Evolutionary conservation across 2,113 vertebrate genomes (phyloP).

Genomic region (Acrocephalus arundinaceus): DNA sequence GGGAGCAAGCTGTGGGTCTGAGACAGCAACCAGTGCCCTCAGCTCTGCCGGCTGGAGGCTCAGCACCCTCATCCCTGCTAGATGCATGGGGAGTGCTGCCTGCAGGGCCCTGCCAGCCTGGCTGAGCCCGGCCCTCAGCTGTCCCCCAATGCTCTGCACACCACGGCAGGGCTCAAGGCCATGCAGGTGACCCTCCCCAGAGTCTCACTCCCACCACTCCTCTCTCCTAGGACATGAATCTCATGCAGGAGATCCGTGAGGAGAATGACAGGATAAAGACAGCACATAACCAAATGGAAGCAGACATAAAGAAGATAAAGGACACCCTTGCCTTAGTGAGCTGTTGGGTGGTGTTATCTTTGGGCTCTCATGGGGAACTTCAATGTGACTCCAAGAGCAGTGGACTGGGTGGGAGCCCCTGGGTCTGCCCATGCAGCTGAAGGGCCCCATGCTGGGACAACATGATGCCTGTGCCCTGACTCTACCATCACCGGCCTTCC

Average conservation of each 20-base stretch:
- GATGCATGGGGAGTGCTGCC: not conserved
- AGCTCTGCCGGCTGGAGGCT: not conserved
- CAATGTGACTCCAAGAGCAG: not conserved
- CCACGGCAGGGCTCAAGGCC: not conserved
- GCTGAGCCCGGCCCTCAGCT: not conserved
- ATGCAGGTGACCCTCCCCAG: not conserved
- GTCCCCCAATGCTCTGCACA: not conserved
- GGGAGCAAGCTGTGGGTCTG: not conserved
- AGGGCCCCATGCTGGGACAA: no score
- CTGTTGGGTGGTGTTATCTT: not conserved
- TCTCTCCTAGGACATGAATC: not conserved
- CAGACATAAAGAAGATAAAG: not conserved
- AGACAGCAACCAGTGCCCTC: not conserved
- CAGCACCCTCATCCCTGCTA: not conserved
- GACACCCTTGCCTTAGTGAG: no score
- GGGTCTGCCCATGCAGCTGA: not conserved
- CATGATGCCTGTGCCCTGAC: rapidly evolving
- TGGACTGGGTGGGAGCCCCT: not conserved
- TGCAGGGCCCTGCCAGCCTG: not conserved
- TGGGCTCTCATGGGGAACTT: not conserved
- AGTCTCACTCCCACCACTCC: not conserved
- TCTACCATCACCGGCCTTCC: not conserved
- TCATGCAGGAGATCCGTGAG: not conserved
- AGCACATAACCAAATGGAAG: not conserved
- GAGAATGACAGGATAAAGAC: not conserved